Evolutionary conservation across 2,797 vertebrate genomes (phyloP).

Genomic region (Podargus strigoides): DNA sequence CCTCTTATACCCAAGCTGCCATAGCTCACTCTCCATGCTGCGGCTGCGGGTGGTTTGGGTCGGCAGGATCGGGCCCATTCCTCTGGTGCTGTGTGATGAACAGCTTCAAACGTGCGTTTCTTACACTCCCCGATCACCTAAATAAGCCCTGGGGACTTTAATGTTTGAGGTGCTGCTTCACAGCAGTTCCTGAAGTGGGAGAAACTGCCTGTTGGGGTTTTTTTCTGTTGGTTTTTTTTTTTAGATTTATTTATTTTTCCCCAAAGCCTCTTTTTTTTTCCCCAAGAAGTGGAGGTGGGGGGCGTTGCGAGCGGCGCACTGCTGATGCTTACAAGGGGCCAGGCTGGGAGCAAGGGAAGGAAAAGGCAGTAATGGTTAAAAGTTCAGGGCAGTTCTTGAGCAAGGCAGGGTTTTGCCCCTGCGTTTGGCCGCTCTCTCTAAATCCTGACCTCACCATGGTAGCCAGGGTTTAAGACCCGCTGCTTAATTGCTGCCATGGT

Average conservation of each 20-base stretch:
- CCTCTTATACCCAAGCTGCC: neutral
- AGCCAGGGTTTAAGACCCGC: neutral
- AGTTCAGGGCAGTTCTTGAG: neutral
- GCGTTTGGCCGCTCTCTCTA: rapidly evolving
- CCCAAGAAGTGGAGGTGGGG: rapidly evolving
- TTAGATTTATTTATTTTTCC: neutral
- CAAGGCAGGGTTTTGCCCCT: neutral
- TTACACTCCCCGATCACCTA: neutral
- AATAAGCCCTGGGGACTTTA: neutral
- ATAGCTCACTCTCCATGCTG: neutral
- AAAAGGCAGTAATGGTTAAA: neutral
- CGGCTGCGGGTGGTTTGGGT: neutral
- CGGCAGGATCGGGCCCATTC: neutral
- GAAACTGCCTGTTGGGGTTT: too few relatives aligned
- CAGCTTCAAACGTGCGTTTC: neutral
- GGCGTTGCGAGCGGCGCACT: rapidly evolving
- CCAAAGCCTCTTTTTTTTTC: neutral
- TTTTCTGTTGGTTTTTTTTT: too few relatives aligned
- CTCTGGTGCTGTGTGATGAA: neutral
- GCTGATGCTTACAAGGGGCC: neutral
- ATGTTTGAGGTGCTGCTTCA: neutral
- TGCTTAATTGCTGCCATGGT: rapidly evolving
- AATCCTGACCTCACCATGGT: neutral
- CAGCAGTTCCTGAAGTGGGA: neutral
- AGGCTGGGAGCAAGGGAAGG: neutral